Percentiles rank a stretch among this genome's conserved stretches.
phyloP scores from a whole-genome alignment of 1,140 invertebrate species.

The Drosophila eugracilis region DNA sequence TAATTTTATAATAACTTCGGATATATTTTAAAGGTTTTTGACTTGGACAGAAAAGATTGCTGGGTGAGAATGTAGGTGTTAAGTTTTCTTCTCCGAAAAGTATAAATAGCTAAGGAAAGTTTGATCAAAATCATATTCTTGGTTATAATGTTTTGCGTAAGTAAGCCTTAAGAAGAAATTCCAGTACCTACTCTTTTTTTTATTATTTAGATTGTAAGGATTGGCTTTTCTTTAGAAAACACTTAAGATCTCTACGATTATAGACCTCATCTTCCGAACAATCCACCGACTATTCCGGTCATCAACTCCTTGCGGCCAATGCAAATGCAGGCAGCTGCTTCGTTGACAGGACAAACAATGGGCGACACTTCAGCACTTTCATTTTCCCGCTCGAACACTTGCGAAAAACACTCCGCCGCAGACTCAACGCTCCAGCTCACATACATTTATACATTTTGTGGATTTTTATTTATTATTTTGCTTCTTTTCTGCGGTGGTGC shows the following conservation, averaged over 20 bases:
- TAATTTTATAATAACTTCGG: neutral
- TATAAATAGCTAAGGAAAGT: no score
- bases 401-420: slow-evolving; percentile 42
- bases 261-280: neutral
- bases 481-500: slow-evolving; percentile 15
- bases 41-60: neutral
- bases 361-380: slow-evolving; percentile 76
- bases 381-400: slow-evolving; percentile 69
- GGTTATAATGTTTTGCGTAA: neutral
- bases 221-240: neutral
- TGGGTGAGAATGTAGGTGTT: no score
- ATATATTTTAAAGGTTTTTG: neutral
- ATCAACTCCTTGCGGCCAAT: slow-evolving; percentile 44
- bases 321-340: slow-evolving; percentile 22
- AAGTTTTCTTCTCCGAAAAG: no score
- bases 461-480: slow-evolving; percentile 81
- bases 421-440: slow-evolving; percentile 25
- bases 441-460: slow-evolving; percentile 63
- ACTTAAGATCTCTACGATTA: neutral
- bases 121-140: no score
- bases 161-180: no score
- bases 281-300: slow-evolving; percentile 13
- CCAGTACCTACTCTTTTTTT: neutral
- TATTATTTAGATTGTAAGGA: neutral
- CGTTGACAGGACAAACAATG: slow-evolving; percentile 63